These are phyloP conservation scores for Caenorhabditis inopinata DNA, from an alignment of 1,140 invertebrate species.

Conservation along the genomic window DNA sequence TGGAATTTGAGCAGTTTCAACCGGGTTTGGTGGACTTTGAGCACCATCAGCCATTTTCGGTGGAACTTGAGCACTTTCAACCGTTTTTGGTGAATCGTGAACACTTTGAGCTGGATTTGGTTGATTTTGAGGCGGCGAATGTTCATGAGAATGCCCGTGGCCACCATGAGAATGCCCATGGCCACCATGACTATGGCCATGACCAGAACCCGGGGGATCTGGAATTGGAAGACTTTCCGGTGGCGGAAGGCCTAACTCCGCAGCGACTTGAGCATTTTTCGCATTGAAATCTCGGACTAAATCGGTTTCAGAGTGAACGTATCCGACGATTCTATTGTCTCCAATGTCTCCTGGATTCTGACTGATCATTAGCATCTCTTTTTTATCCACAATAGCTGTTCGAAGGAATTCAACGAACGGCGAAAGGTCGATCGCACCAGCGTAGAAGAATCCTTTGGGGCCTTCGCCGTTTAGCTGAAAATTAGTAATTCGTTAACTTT, in stretches of 20 bases:
- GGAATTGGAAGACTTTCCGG: slow-evolving; percentile 35
- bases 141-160: slow-evolving; percentile 24
- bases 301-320: slow-evolving; percentile 21
- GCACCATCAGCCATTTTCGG: not conserved
- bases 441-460: not conserved
- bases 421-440: slow-evolving; percentile 23
- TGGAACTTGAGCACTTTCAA: not conserved
- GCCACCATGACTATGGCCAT: slow-evolving; percentile 31
- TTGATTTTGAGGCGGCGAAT: too few species aligned
- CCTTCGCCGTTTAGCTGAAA: slow-evolving; percentile 36
- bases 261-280: slow-evolving; percentile 14
- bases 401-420: slow-evolving; percentile 34
- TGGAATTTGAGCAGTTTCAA: too few species aligned
- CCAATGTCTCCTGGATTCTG: slow-evolving; percentile 16
- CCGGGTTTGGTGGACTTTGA: not conserved
- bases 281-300: slow-evolving; percentile 36
- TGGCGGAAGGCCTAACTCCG: slow-evolving; percentile 1
- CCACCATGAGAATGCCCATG: slow-evolving; percentile 22
- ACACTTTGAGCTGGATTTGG: not conserved
- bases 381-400: slow-evolving; percentile 13
- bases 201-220: not conserved
- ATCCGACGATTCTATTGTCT: slow-evolving; percentile 11
- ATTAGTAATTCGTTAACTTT: too few species aligned
- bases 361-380: slow-evolving; percentile 27
- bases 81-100: not conserved